phyloP scores from a whole-genome alignment of 2,797 vertebrate species.

The Parotocinclus haroldoi region DNA sequence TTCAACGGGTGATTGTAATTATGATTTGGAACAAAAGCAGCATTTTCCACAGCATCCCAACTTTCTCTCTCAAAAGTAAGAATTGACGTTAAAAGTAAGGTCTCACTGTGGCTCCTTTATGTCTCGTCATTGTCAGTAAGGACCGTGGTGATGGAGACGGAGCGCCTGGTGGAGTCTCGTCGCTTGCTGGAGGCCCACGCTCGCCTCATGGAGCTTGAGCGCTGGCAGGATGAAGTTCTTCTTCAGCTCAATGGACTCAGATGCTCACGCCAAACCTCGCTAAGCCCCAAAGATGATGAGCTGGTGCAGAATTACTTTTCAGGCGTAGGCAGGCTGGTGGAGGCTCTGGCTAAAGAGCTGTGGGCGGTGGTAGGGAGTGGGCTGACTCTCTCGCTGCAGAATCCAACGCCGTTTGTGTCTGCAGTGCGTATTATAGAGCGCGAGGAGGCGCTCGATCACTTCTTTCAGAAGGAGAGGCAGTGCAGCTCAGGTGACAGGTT shows the following conservation, averaged over 20 bases:
- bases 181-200: constrained; percentile 86
- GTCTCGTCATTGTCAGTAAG: constrained; percentile 65
- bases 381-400: constrained; percentile 76
- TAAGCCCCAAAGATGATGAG: constrained; percentile 64
- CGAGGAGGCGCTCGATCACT: constrained; percentile 78
- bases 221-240: constrained; percentile 82
- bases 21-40: no score
- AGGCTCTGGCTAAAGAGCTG: constrained; percentile 82
- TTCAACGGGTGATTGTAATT: no score
- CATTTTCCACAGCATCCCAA: no score
- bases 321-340: constrained; percentile 78
- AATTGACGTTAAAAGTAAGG: no score
- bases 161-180: constrained; percentile 75
- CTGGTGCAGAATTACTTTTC: constrained; percentile 80
- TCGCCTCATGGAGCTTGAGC: constrained; percentile 84
- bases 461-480: constrained; percentile 67
- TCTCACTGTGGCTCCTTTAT: no score
- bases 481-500: constrained; percentile 13
- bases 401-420: constrained; percentile 87
- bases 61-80: no score
- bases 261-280: constrained; percentile 39
- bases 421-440: constrained; percentile 89
- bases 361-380: constrained; percentile 81
- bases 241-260: constrained; percentile 69
- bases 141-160: constrained; percentile 73